Conservation (phyloP, 2,888 invertebrate genomes). For the Dynastes maya region DNA sequence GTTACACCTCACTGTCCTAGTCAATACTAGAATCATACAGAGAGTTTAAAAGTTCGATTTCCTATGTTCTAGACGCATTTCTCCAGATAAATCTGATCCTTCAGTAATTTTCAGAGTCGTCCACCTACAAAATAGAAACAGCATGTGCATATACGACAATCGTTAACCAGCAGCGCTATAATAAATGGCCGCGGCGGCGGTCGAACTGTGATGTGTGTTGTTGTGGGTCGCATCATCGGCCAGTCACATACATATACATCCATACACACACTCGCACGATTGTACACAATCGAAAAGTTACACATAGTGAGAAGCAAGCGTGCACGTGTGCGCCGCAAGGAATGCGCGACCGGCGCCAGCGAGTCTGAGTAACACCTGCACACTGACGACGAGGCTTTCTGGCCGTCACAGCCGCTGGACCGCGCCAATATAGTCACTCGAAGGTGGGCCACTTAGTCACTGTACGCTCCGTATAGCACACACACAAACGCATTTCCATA, state of each 20-base stretch:
- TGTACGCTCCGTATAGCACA: slow-evolving; percentile 46
- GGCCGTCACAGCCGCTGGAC: slow-evolving; percentile 60
- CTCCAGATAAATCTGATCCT: too few relatives aligned
- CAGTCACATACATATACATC: slow-evolving; percentile 25
- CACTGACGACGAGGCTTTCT: slow-evolving; percentile 61
- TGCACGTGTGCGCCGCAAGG: slow-evolving; percentile 72
- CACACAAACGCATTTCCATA: slow-evolving; percentile 27
- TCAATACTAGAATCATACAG: too few relatives aligned
- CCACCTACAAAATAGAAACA: too few relatives aligned
- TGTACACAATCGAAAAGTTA: slow-evolving; percentile 41
- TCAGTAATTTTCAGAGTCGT: too few relatives aligned
- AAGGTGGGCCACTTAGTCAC: slow-evolving; percentile 60
- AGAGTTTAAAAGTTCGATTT: too few relatives aligned
- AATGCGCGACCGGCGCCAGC: slow-evolving; percentile 77
- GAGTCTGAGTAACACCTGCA: slow-evolving; percentile 80
- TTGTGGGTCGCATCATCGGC: slow-evolving; percentile 42
- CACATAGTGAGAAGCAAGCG: slow-evolving; percentile 51
- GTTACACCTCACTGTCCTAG: too few relatives aligned
- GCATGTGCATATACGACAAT: slow-evolving; percentile 7
- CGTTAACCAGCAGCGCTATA: slow-evolving; percentile 6
- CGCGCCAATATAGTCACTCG: slow-evolving; percentile 62
- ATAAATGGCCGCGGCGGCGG: slow-evolving; percentile 2
- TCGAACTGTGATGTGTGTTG: slow-evolving; percentile 19
- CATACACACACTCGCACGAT: slow-evolving; percentile 15
- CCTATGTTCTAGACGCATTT: too few relatives aligned